Base-by-base conservation (phyloP, 2,888 invertebrate genomes). In the Epirrita christyi region DNA sequence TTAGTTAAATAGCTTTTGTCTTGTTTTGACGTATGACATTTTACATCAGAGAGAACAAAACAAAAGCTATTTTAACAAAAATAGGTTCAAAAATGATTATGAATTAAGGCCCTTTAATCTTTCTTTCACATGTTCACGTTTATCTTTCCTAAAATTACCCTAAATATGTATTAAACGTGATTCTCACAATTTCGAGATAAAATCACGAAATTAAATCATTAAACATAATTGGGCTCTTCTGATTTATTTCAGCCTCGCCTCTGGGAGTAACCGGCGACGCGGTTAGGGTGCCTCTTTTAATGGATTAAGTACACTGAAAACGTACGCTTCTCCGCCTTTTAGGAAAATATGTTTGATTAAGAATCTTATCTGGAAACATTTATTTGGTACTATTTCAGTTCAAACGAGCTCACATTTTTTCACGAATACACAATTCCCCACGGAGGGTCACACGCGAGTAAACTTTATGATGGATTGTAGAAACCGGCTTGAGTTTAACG, bases 391-490 rank as follows among this genome's bases (percentile, higher is more conserved):
- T 38, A 38, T 42, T 32, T 45, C 6, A 45, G 29, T 37, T 14
- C 10, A 45, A 55, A 52, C n/a, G 28, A 49, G 41, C 45, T 50
- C 13, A 40, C 54, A 61, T 60, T 61, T 60, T 61, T 63, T 55
- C 66, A 65, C 61, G 61, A 61, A 58, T 52, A 34, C 36, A 57
- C 56, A 50, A 59, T 54, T 46, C 63, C 59, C 57, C 29, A 41
- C 50, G 52, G 64, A 63, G 55, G 59, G 55, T 55, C 55, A 57
- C 60, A 57, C 65, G 51, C 67, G 61, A 65, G 59, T 63, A 65
- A 63, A 63, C 60, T 63, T 65, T 59, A 59, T 67, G 65, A 67
- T 67, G 51, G 60, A 65, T 66, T 59, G 60, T 50, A 48, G 58
- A 50, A 54, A 61, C 61, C 67, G 59, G 58, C 56, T 59, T 55